A percentile compares a stretch with the other conserved stretches of the same genome.
Conservation (phyloP, 2,113 vertebrate genomes). For the Fulmarus glacialis region DNA sequence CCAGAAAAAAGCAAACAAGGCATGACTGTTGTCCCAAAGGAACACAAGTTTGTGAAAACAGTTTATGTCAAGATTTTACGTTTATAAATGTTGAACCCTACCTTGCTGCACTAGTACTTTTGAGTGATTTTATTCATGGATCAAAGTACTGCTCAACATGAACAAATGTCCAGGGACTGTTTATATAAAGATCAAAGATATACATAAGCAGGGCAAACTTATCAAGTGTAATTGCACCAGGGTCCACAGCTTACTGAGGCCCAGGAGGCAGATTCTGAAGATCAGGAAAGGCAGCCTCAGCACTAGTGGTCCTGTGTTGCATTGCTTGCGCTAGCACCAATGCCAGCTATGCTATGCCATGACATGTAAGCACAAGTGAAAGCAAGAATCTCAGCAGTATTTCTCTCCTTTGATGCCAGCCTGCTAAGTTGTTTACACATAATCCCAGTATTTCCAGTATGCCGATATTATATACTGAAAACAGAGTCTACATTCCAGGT, state of each 20-base stretch:
- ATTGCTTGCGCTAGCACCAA: neutral
- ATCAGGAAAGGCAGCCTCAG: neutral
- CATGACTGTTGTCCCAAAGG: neutral
- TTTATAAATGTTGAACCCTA: neutral
- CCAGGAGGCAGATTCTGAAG: neutral
- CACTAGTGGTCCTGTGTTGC: neutral
- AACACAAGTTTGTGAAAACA: neutral
- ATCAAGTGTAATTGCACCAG: neutral
- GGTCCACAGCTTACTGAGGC: neutral
- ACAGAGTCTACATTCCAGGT: neutral
- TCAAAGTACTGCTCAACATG: conserved; percentile 25
- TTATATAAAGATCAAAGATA: conserved; percentile 45
- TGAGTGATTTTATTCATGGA: conserved; percentile 8
- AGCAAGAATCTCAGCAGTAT: neutral
- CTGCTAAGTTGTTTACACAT: neutral
- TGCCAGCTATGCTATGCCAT: neutral
- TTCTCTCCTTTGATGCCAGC: neutral
- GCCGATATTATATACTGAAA: neutral
- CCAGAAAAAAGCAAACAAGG: neutral
- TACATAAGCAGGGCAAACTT: neutral
- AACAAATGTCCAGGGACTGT: conserved; percentile 35
- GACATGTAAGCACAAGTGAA: neutral
- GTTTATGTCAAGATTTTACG: conserved; percentile 20
- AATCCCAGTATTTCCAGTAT: neutral
- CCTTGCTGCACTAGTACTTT: conserved; percentile 5